Percentiles rank a stretch among this genome's conserved stretches.
Evolutionary conservation across 2,888 invertebrate species (phyloP).

Genomic region (Chaitophorus viminalis): DNA sequence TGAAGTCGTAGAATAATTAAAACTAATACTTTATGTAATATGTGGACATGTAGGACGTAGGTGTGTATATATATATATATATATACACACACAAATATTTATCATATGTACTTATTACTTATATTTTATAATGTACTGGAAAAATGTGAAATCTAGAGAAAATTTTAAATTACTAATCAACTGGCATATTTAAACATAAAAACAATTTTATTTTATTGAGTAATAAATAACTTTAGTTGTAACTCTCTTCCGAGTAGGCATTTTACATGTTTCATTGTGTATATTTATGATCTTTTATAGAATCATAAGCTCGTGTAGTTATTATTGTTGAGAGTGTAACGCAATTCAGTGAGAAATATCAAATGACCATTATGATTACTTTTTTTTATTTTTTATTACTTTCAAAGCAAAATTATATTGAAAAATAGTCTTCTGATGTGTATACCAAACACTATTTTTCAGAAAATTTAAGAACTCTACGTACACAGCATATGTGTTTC

Average conservation of each 20-base stretch:
- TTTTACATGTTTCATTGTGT: neutral
- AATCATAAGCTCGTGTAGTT: neutral
- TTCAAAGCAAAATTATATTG: neutral
- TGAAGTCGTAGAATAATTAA: constrained; percentile 23
- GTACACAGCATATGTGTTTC: neutral
- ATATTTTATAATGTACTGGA: neutral
- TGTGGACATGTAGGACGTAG: too few species aligned
- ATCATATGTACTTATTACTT: neutral
- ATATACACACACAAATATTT: neutral
- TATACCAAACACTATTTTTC: neutral
- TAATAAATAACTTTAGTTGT: constrained; percentile 17
- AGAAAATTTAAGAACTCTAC: neutral
- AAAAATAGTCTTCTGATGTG: neutral
- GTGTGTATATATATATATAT: too few species aligned
- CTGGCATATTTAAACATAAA: neutral
- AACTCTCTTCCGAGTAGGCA: neutral
- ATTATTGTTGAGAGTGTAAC: neutral
- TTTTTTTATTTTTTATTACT: neutral
- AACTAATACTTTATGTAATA: neutral
- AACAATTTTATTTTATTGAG: constrained; percentile 15
- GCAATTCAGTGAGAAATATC: constrained; percentile 3
- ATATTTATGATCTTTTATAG: neutral
- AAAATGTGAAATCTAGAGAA: constrained; percentile 39
- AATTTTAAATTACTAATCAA: constrained; percentile 20
- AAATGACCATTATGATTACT: neutral